Evolutionary conservation across 2,888 invertebrate species (phyloP).

Genomic region (Ramazzottius varieornatus): DNA sequence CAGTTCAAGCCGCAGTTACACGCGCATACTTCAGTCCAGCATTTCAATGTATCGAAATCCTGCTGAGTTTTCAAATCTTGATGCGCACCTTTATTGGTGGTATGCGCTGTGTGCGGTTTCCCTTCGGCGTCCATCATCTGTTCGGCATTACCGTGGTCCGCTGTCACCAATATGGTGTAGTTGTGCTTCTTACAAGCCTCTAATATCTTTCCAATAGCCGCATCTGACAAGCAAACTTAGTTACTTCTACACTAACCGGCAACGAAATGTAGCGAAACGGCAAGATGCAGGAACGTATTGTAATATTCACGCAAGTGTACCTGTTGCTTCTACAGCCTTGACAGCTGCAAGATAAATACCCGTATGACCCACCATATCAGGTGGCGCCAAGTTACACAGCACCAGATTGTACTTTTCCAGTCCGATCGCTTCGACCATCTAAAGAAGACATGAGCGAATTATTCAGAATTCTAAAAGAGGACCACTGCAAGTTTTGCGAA

Average conservation of each 20-base stretch:
- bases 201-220: not conserved
- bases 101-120: conserved; percentile 24
- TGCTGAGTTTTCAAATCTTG: not conserved
- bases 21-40: not conserved
- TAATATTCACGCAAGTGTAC: conserved; percentile 8
- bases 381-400: conserved; percentile 27
- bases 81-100: conserved; percentile 19
- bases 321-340: conserved; percentile 17
- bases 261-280: not conserved
- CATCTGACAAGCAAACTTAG: not conserved
- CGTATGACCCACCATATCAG: conserved; percentile 27
- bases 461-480: no score
- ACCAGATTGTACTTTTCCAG: conserved; percentile 21
- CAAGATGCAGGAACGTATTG: no score
- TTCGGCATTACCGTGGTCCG: conserved; percentile 26
- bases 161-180: conserved; percentile 15
- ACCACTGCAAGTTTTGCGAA: no score
- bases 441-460: not conserved
- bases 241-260: not conserved
- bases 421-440: conserved; percentile 18
- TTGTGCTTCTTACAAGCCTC: conserved; percentile 15
- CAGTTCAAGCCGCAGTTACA: not conserved
- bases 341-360: conserved; percentile 22
- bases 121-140: conserved; percentile 23
- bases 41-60: not conserved